Evolutionary conservation across 2,113 vertebrate genomes (phyloP), one percentile per base, ranked within the genome.

Genomic region (Rhadina sibilatrix): DNA sequence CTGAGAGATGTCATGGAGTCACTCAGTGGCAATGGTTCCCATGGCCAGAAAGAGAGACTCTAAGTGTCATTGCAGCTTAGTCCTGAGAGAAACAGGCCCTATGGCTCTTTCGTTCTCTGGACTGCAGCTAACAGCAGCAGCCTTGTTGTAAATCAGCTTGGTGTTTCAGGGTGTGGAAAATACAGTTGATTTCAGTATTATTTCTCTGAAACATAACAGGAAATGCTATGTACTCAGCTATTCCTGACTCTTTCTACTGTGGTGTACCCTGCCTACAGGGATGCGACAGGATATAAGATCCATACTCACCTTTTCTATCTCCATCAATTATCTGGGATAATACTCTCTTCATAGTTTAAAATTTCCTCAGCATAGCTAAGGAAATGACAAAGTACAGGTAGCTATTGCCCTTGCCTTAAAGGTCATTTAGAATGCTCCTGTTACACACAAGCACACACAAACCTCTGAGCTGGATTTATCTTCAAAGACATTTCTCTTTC

Each of bases 281-380:
- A 97, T 97, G 84, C 84, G 95, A 97, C 96, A 97, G 96, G 69
- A 94, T 97, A 90, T 95, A 95, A 93, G 86, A 80, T 96, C 95
- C 50, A 76, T 57, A 70, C 72, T 98, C 97, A 97, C 95, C 98
- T 97, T 97, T 98, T 87, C 94, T 94, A 91, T 96, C 98, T 98
- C 98, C 92, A 96, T 65, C 87, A 96, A 38, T 97, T 97, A 96
- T 49, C 68, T 92, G 63, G 70, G 97, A 98, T 98, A 97, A 97
- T 94, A 97, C 97, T 89, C 95, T 95, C 42, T 74, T 76, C 92
- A 76, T 95, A 89, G 77, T 96, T 95, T 94, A 92, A 74, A 70
- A 57, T 28, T 24, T 37, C 52, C 63, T 42, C 61, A 49, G 92
- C 66, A 78, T 81, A 94, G 95, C 91, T 77, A 90, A 97, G 90